Conservation (phyloP, 2,888 invertebrate species). For the Scaptomyza flava region DNA sequence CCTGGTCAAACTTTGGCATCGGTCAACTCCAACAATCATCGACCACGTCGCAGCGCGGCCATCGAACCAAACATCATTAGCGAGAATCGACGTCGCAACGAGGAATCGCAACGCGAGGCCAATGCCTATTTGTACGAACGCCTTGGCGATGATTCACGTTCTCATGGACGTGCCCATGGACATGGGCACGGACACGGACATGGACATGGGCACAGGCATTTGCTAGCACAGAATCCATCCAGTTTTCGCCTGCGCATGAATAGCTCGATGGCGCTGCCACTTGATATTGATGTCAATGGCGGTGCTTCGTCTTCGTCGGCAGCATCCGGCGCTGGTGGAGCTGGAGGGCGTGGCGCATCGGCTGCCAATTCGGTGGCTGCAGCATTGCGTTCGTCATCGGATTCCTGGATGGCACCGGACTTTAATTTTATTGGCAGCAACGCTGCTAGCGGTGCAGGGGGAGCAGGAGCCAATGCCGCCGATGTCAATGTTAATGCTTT, state of each 20-base stretch:
- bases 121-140: conserved; percentile 54
- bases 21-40: conserved; percentile 50
- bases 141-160: conserved; percentile 22
- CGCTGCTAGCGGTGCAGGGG: not conserved
- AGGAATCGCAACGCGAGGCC: conserved; percentile 18
- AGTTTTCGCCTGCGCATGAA: conserved; percentile 64
- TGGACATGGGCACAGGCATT: conserved; percentile 4
- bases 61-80: conserved; percentile 29
- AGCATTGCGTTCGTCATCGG: conserved; percentile 61
- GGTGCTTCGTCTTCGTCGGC: conserved; percentile 14
- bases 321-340: conserved; percentile 4
- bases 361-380: conserved; percentile 32
- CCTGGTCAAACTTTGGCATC: conserved; percentile 18
- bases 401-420: conserved; percentile 68
- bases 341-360: conserved; percentile 24
- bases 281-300: conserved; percentile 68
- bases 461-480: conserved; percentile 6
- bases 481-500: conserved; percentile 52
- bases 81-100: conserved; percentile 17
- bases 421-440: conserved; percentile 49
- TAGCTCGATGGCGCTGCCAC: conserved; percentile 60
- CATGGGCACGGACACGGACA: not conserved
- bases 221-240: conserved; percentile 48
- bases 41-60: conserved; percentile 65
- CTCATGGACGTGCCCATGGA: not conserved